Evolutionary conservation across 2,113 vertebrate species (phyloP).

Genomic region (Takifugu bimaculatus): DNA sequence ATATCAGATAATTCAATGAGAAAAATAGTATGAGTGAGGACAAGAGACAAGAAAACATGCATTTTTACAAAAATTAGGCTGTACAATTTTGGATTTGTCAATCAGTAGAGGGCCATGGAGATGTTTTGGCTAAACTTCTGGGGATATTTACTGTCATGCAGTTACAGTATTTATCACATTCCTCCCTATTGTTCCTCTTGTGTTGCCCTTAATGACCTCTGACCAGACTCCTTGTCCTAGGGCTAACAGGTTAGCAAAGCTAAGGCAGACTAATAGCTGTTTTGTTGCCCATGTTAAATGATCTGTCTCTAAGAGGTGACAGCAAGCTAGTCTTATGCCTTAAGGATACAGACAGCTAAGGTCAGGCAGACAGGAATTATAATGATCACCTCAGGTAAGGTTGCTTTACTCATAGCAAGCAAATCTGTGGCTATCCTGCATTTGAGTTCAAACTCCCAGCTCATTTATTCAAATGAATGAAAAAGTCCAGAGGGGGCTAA

Average conservation of each 20-base stretch:
- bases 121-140: too few species aligned
- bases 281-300: slow-evolving; percentile 33
- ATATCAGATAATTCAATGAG: too few species aligned
- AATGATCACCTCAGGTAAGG: slow-evolving; percentile 48
- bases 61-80: too few species aligned
- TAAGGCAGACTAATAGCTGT: slow-evolving; percentile 13
- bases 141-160: too few species aligned
- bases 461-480: slow-evolving; percentile 35
- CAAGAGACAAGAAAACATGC: too few species aligned
- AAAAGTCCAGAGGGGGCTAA: too few species aligned
- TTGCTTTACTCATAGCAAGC: slow-evolving; percentile 39
- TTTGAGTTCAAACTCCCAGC: slow-evolving; percentile 36
- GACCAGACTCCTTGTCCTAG: slow-evolving; percentile 1
- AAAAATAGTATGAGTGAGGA: too few species aligned
- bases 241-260: slow-evolving; percentile 26
- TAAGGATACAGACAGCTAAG: slow-evolving; percentile 45
- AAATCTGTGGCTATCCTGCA: slow-evolving; percentile 28
- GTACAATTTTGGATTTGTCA: too few species aligned
- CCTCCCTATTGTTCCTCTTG: not conserved
- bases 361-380: slow-evolving; percentile 50
- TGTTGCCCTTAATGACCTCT: slow-evolving; percentile 18
- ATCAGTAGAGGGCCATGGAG: too few species aligned
- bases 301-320: slow-evolving; percentile 37
- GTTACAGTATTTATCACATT: too few species aligned
- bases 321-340: slow-evolving; percentile 32